These are phyloP conservation scores for Eulimnadia texana DNA, from an alignment of 1,140 invertebrate genomes.

Conservation along the genomic window DNA sequence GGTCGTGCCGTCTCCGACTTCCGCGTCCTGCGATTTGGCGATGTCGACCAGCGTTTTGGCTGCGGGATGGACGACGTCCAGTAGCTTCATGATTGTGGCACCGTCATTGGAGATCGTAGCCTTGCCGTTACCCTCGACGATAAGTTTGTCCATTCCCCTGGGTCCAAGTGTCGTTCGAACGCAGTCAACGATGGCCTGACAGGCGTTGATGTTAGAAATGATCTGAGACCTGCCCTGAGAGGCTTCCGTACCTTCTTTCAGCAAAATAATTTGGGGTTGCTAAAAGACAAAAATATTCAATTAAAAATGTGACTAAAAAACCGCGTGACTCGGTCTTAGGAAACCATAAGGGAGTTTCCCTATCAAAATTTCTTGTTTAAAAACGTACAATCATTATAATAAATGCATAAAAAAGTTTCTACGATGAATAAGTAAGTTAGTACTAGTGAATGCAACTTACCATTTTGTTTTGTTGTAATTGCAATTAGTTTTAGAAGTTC, in stretches of 20 bases:
- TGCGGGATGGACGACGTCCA: slow-evolving; percentile 95
- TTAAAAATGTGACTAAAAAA: not conserved
- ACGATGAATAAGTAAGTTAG: too few species aligned
- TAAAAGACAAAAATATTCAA: slow-evolving; percentile 32
- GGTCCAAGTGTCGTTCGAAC: slow-evolving; percentile 94
- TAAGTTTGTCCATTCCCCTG: slow-evolving; percentile 98
- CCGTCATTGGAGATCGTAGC: slow-evolving; percentile 98
- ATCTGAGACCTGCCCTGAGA: slow-evolving; percentile 92
- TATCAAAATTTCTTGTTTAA: too few species aligned
- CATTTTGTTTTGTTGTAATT: too few species aligned
- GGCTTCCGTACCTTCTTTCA: slow-evolving; percentile 95
- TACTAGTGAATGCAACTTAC: too few species aligned
- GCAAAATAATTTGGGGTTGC: slow-evolving; percentile 94
- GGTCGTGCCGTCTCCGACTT: slow-evolving; percentile 97
- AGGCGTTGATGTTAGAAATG: slow-evolving; percentile 99
- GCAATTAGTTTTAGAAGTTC: too few species aligned
- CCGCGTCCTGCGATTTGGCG: slow-evolving; percentile 97
- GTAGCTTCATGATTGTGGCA: slow-evolving; percentile 92
- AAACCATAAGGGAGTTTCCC: not conserved
- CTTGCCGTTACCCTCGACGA: slow-evolving; percentile 75
- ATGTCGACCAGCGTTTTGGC: slow-evolving; percentile 97
- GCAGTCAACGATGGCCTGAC: slow-evolving; percentile 80
- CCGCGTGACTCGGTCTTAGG: not conserved
- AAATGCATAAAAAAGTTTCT: too few species aligned
- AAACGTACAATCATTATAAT: too few species aligned